Conservation (phyloP, 64 coral and sea anemone genomes). For the Montipora sp. region DNA sequence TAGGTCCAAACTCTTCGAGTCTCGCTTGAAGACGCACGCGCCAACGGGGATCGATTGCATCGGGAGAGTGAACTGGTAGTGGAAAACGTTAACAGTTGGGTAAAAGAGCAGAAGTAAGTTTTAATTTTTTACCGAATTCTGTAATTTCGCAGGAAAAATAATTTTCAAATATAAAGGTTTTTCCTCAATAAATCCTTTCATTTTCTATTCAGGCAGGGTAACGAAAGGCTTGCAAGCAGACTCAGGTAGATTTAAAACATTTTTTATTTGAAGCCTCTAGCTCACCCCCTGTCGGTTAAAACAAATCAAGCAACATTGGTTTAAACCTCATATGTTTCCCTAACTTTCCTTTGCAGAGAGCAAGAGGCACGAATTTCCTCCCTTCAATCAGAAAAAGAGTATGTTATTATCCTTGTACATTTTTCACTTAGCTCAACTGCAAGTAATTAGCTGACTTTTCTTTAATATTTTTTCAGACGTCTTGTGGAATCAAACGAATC, state of each 20-base stretch:
- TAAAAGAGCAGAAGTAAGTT: constrained; percentile 99
- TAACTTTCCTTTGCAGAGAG: constrained; percentile 67
- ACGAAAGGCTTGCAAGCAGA: constrained; percentile 89
- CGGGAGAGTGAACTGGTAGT: constrained; percentile 95
- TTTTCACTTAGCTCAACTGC: background rate
- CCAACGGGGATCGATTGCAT: constrained; percentile 88
- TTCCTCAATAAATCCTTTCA: background rate
- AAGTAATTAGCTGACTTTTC: background rate
- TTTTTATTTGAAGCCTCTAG: background rate
- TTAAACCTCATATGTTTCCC: no score
- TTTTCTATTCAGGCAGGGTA: constrained; percentile 84
- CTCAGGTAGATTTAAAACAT: constrained; percentile 67
- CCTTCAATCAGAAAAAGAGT: constrained; percentile 93
- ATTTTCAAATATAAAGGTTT: no score
- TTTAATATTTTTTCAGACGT: background rate
- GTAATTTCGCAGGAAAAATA: background rate
- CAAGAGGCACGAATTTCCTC: constrained; percentile 86
- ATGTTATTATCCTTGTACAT: constrained; percentile 11
- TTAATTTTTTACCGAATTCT: background rate
- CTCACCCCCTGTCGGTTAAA: no score
- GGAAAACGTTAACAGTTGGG: constrained; percentile 96
- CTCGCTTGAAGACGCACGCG: constrained; percentile 88
- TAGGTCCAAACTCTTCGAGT: constrained; percentile 79
- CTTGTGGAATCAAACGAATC: constrained; percentile 38
- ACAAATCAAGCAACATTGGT: no score